phyloP scores from a whole-genome alignment of 2,888 invertebrate genomes.

The Protodeltote pygarga region DNA sequence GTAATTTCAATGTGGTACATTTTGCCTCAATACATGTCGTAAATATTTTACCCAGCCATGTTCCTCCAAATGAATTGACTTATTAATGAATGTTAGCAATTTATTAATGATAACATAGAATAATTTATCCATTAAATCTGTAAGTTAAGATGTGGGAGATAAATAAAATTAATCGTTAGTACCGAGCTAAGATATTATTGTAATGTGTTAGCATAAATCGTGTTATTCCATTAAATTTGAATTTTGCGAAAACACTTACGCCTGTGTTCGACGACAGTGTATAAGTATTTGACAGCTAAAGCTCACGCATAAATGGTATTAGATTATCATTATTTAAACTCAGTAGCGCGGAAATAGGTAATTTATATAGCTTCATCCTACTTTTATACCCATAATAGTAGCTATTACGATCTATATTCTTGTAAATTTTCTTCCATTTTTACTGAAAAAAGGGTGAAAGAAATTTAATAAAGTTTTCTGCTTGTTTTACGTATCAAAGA shows the following conservation, averaged over 20 bases:
- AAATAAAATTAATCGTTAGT: conserved; percentile 32
- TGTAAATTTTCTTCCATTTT: conserved; percentile 15
- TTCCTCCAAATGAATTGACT: conserved; percentile 13
- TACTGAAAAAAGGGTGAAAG: not conserved
- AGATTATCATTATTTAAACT: no score
- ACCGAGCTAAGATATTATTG: conserved; percentile 14
- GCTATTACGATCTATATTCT: conserved; percentile 28
- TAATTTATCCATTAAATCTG: conserved; percentile 25
- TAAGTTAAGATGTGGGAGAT: conserved; percentile 10
- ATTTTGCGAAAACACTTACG: conserved; percentile 34
- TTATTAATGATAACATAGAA: conserved; percentile 19
- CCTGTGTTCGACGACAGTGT: conserved; percentile 1
- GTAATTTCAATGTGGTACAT: conserved; percentile 30
- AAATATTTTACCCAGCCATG: conserved; percentile 6
- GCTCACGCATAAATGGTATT: conserved; percentile 32
- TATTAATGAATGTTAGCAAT: conserved; percentile 20
- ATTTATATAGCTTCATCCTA: no score
- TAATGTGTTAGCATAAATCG: conserved; percentile 32
- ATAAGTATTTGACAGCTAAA: conserved; percentile 33
- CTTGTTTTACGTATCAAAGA: conserved; percentile 54
- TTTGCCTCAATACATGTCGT: conserved; percentile 35
- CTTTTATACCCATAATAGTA: conserved; percentile 20
- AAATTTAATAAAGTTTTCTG: conserved; percentile 1
- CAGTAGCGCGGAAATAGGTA: no score
- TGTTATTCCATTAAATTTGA: conserved; percentile 22